Conservation (phyloP, 1,140 invertebrate species). For the Cardiocondyla obscurior region DNA sequence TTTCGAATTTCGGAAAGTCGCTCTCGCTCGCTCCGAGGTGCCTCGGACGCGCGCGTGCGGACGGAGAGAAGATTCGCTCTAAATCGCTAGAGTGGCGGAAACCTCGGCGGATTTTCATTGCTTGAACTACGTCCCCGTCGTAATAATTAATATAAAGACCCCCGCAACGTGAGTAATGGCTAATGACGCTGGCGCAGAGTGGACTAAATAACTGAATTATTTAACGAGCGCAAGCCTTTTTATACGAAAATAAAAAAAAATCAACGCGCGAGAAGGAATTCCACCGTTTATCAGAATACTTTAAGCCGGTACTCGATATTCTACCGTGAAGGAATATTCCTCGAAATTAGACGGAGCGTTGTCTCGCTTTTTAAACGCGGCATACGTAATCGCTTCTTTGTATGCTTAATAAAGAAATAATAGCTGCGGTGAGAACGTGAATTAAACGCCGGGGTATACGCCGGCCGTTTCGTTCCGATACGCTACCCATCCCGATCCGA, state of each 20-base stretch:
- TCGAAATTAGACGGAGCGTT: not conserved
- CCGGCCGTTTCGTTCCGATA: not conserved
- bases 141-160: slow-evolving; percentile 49
- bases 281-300: not conserved
- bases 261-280: not conserved
- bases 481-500: not conserved
- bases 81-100: slow-evolving; percentile 45
- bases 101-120: slow-evolving; percentile 45
- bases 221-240: not conserved
- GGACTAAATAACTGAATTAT: slow-evolving; percentile 15
- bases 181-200: not conserved
- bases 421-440: not conserved
- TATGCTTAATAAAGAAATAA: not conserved
- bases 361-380: not conserved
- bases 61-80: slow-evolving; percentile 9
- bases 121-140: not conserved
- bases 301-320: not conserved
- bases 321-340: not conserved
- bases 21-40: slow-evolving; percentile 44
- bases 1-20: slow-evolving; percentile 72
- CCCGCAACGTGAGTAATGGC: not conserved
- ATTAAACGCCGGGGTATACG: not conserved
- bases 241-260: not conserved
- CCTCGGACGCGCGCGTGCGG: not conserved
- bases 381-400: not conserved